These are phyloP conservation scores for Tokudaia muenninki DNA, from an alignment of 2,797 vertebrate genomes.

Conservation along the genomic window DNA sequence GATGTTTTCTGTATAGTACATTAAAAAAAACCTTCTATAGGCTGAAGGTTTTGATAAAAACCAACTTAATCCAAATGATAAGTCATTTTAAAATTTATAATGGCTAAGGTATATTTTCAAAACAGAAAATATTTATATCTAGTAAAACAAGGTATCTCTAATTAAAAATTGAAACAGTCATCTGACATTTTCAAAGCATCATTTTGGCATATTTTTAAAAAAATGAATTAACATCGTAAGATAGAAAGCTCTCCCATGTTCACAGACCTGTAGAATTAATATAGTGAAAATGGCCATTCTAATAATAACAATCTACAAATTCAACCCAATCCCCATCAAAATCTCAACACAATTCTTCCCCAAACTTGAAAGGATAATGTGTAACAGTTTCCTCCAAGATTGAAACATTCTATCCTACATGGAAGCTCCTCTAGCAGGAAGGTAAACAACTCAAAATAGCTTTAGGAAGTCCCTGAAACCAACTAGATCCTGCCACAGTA, in stretches of 20 bases:
- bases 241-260: neutral
- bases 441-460: neutral
- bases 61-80: slow-evolving; percentile 33
- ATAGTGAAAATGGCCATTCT: neutral
- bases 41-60: slow-evolving; percentile 37
- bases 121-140: neutral
- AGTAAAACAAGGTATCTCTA: slow-evolving; percentile 10
- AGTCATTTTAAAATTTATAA: neutral
- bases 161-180: slow-evolving; percentile 7
- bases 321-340: neutral
- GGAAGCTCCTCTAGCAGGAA: neutral
- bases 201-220: slow-evolving; percentile 1
- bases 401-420: neutral
- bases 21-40: neutral
- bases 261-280: neutral
- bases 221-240: slow-evolving; percentile 30
- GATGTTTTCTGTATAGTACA: neutral
- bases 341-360: neutral
- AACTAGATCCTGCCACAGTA: neutral
- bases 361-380: neutral
- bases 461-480: neutral
- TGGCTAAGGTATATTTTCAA: slow-evolving; percentile 22
- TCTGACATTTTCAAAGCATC: slow-evolving; percentile 41
- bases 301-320: neutral
- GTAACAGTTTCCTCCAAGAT: neutral